Base-by-base conservation (phyloP, 1,140 invertebrate genomes). In the Bombus breviceps region DNA sequence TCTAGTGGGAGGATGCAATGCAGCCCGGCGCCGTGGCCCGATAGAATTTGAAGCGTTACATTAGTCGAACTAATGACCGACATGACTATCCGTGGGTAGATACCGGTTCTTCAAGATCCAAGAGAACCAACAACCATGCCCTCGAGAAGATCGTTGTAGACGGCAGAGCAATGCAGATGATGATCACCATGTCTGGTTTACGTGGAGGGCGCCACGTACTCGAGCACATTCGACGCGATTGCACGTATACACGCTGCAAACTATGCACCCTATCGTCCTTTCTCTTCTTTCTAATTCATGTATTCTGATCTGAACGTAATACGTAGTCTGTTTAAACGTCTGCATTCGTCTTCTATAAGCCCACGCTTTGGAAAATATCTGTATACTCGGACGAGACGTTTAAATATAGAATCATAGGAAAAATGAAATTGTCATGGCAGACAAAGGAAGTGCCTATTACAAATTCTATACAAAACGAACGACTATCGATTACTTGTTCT, bases 11-110 rank as follows among this genome's bases (percentile, higher is more conserved):
- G 88, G 85, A 89, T 79, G 89, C 71, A 87, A 84, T 64, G 53
- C 22, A 73, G 57, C 57, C 34, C 66, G 81, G 83, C 85, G 81
- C 87, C 81, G 69, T 74, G 64, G 78, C n/a, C 53, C 89, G 91
- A 92, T 92, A 92, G 92, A 92, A 92, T 92, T 92, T 85, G 86
- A 92, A 92, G 89, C 86, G 86, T 90, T 91, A 91, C 89, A 93
- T 93, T 93, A 93, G 92, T 91, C 86, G 83, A 86, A 92, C 93
- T 94, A 93, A 93, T 94, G 92, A 93, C 91, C 90, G 92, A 93
- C 92, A 94, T 90, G 92, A 92, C 91, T 90, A 89, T 89, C 89
- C 92, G 92, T 93, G 91, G 91, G 91, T 92, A 91, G 92, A 93
- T 93, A 93, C 92, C 92, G 92, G 92, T 93, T 93, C 92, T 88